Percentiles rank a stretch among this genome's conserved stretches.
phyloP scores from a whole-genome alignment of 2,113 vertebrate genomes.

The Ochotona curzoniae region DNA sequence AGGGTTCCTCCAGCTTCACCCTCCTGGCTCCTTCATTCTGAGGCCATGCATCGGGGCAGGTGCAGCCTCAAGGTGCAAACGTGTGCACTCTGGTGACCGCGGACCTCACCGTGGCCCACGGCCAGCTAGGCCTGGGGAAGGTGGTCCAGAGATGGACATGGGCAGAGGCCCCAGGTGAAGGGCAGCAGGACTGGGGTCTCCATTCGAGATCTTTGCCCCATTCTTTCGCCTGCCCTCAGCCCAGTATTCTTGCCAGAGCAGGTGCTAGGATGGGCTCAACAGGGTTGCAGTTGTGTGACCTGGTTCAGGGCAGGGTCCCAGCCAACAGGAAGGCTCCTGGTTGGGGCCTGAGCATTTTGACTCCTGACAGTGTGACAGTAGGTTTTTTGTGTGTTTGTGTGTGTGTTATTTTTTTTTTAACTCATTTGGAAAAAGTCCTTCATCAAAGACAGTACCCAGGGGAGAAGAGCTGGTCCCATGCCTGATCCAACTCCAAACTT shows the following conservation, averaged over 20 bases:
- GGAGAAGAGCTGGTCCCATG: background rate
- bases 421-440: background rate
- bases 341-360: background rate
- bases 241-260: conserved; percentile 1
- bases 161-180: background rate
- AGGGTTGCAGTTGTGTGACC: background rate
- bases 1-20: background rate
- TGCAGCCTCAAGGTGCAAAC: background rate
- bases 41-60: background rate
- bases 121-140: background rate
- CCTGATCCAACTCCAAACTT: background rate
- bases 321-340: background rate
- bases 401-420: background rate
- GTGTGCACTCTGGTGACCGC: background rate
- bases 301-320: background rate
- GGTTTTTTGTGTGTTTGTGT: background rate
- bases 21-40: background rate
- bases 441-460: background rate
- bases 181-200: background rate
- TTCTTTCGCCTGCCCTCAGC: too few relatives aligned
- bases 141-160: background rate
- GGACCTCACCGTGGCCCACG: background rate
- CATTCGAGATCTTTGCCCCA: background rate
- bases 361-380: background rate
- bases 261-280: background rate